A percentile compares a stretch with the other conserved stretches of the same genome.
phyloP scores from a whole-genome alignment of 1,140 invertebrate genomes.

The Pinna nobilis region DNA sequence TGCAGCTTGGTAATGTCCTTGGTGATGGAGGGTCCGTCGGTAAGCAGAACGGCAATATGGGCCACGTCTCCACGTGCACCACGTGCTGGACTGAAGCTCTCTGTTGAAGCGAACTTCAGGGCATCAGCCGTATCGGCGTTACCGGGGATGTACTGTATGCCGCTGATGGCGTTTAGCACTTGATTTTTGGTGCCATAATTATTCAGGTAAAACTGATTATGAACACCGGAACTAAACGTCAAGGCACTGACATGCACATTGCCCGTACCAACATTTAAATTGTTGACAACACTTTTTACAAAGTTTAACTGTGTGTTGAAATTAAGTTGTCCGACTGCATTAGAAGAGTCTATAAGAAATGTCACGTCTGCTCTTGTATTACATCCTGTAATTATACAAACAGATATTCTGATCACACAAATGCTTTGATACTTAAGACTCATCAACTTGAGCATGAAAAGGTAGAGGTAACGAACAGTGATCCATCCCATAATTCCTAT shows the following conservation, averaged over 20 bases:
- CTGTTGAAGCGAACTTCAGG: conserved; percentile 49
- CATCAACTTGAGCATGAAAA: too few species aligned
- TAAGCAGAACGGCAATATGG: conserved; percentile 55
- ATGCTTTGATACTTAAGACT: background rate
- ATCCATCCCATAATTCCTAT: background rate
- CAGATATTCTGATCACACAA: background rate
- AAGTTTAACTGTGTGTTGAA: conserved; percentile 45
- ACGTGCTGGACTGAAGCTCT: conserved; percentile 48
- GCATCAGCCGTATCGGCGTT: conserved; percentile 55
- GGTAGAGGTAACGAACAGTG: background rate
- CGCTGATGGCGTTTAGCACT: conserved; percentile 44
- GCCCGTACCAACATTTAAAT: conserved; percentile 49
- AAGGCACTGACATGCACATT: conserved; percentile 46
- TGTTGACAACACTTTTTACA: conserved; percentile 44
- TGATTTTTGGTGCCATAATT: conserved; percentile 38
- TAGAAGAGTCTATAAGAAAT: conserved; percentile 58
- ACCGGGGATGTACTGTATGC: conserved; percentile 51
- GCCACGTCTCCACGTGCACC: conserved; percentile 48
- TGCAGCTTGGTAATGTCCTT: conserved; percentile 36
- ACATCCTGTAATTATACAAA: conserved; percentile 49
- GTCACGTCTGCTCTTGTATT: conserved; percentile 51
- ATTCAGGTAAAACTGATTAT: conserved; percentile 60
- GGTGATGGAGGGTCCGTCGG: conserved; percentile 49
- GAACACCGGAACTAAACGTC: conserved; percentile 47
- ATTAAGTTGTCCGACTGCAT: conserved; percentile 50